A percentile compares a stretch with the other conserved stretches of the same genome.
phyloP scores from a whole-genome alignment of 2,797 vertebrate genomes.

The Sebastes kiyomatsui region DNA sequence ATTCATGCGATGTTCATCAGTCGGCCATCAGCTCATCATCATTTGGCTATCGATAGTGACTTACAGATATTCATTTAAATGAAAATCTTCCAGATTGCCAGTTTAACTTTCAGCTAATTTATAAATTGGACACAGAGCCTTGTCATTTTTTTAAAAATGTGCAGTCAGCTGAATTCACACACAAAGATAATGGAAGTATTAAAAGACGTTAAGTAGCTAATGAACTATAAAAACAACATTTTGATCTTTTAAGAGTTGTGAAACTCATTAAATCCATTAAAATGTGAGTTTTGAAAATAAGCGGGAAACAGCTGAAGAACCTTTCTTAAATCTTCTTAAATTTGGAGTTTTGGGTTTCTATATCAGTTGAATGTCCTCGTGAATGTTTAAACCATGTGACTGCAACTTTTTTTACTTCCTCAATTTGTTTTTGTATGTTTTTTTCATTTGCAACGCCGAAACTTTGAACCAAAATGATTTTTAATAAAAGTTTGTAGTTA shows the following conservation, averaged over 20 bases:
- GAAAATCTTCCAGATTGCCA: too few relatives aligned
- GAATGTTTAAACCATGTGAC: conserved; percentile 21
- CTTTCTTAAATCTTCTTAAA: not conserved
- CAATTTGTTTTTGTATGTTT: not conserved
- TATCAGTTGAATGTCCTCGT: not conserved
- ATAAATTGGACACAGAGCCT: too few relatives aligned
- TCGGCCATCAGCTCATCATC: too few relatives aligned
- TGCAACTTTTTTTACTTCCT: not conserved
- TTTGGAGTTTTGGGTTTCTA: not conserved
- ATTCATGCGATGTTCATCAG: too few relatives aligned
- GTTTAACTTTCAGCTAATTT: not conserved
- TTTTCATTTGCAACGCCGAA: not conserved
- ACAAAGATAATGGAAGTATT: not conserved
- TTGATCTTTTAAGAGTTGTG: not conserved
- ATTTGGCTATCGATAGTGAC: too few relatives aligned
- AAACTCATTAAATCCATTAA: too few relatives aligned
- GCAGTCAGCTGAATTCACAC: not conserved
- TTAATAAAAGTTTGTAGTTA: conserved; percentile 11
- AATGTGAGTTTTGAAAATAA: not conserved
- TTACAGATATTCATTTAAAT: too few relatives aligned
- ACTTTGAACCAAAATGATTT: not conserved
- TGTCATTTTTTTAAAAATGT: not conserved
- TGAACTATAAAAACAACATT: not conserved
- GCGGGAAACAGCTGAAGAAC: not conserved
- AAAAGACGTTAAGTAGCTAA: not conserved